Base-by-base conservation (phyloP, 1,140 invertebrate species). In the Phocides pigmalion region DNA sequence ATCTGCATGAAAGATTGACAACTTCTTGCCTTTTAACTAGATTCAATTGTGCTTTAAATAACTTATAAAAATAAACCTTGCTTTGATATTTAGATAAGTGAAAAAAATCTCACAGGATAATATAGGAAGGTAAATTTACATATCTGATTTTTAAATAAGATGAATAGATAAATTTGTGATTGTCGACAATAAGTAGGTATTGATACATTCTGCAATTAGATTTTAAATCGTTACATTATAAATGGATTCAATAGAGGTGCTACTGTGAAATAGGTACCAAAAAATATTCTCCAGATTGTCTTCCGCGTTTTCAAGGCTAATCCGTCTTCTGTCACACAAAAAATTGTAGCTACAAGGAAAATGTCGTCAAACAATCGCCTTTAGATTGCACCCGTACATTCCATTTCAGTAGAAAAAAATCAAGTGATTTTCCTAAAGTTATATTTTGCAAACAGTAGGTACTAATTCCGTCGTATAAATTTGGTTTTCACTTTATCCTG, bases 271-370 rank as follows among this genome's bases (percentile, higher is more conserved):
- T 59, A 59, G 44, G 66, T 53, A 66, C 66, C 67, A 72, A 75
- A 75, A 72, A 68, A 72, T 73, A 73, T 71, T 71, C 68, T 72
- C 66, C 67, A 63, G 58, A 72, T 56, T 77, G 76, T 72, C 77
- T 84, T 87, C 81, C 82, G 81, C 47, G 65, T 85, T 68, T 50
- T 58, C 76, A 84, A 82, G 84, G 84, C 70, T 70, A 63, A 69
- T 51, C 73, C 63, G 64, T 72, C 70, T 72, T 62, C 58, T 70
- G 68, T 54, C 16, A 63, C 54, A 69, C 66, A 72, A 74, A 74
- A 62, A 65, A 64, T 28, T 62, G 14, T 44, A 62, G 42, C 41
- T 62, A 66, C 64, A 25, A 62, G 56, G 56, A 70, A 70, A 71
- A 54, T 67, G 35, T 56, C 42, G 25, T 46, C 54, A 46, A 59